Evolutionary conservation across 2,888 invertebrate genomes (phyloP).

Genomic region (Lampropteryx suffumata): DNA sequence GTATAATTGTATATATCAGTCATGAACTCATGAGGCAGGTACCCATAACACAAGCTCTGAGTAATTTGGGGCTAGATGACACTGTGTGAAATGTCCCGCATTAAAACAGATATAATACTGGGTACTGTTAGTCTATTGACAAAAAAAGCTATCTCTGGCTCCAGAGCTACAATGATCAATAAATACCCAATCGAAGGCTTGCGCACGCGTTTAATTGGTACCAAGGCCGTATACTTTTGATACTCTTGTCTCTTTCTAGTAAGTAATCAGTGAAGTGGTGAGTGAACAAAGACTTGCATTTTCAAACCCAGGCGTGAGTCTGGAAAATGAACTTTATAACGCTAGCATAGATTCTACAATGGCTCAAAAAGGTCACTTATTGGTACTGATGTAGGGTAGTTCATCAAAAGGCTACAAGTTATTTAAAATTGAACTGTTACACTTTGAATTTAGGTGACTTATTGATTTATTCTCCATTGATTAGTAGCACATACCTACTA

Average conservation of each 20-base stretch:
- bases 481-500: too few species aligned
- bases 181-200: constrained; percentile 51
- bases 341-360: background rate
- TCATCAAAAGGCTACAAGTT: background rate
- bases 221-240: constrained; percentile 52
- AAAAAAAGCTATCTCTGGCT: background rate
- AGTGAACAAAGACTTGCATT: constrained; percentile 30
- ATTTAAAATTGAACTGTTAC: background rate
- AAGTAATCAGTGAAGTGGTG: constrained; percentile 40
- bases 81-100: too few species aligned
- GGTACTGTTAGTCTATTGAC: too few species aligned
- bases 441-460: background rate
- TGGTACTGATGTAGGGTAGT: background rate
- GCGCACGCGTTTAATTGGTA: constrained; percentile 48
- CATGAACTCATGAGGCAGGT: too few species aligned
- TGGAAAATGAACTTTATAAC: background rate
- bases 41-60: too few species aligned
- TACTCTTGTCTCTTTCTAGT: constrained; percentile 32
- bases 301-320: background rate
- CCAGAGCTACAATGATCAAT: constrained; percentile 48
- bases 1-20: too few species aligned
- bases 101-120: too few species aligned
- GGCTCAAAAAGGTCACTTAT: background rate
- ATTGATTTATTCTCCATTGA: background rate
- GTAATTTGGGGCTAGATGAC: too few species aligned